phyloP scores from a whole-genome alignment of 1,140 invertebrate species.

The Drosophila dunni region DNA sequence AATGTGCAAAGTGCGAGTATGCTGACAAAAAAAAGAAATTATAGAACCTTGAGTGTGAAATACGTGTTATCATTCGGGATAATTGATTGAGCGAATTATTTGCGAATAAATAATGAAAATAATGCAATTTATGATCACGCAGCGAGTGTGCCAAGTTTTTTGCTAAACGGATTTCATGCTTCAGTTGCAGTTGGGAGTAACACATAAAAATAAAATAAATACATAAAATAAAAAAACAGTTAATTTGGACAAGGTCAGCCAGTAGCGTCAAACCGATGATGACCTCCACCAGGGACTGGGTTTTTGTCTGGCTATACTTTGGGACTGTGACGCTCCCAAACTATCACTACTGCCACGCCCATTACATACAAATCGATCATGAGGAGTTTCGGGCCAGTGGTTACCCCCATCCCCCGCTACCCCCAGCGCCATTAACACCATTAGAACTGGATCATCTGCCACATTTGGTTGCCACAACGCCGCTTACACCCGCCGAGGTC shows the following conservation, averaged over 20 bases:
- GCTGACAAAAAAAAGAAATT: conserved; percentile 60
- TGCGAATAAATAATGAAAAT: conserved; percentile 54
- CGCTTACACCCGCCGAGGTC: conserved; percentile 87
- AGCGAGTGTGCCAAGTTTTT: conserved; percentile 56
- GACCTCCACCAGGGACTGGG: conserved; percentile 12
- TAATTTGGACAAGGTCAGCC: conserved; percentile 62
- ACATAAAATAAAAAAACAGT: conserved; percentile 42
- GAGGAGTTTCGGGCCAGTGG: conserved; percentile 76
- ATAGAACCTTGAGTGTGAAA: conserved; percentile 60
- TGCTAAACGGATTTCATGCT: conserved; percentile 54
- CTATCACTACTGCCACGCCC: conserved; percentile 29
- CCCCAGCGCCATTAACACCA: conserved; percentile 60
- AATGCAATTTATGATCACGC: conserved; percentile 70
- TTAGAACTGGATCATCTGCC: conserved; percentile 63
- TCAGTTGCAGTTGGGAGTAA: conserved; percentile 29
- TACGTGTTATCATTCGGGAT: conserved; percentile 26
- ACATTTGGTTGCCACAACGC: conserved; percentile 59
- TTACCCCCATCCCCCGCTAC: conserved; percentile 66
- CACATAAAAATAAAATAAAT: not conserved
- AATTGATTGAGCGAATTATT: conserved; percentile 60
- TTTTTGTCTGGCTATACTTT: conserved; percentile 23
- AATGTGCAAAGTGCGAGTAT: conserved; percentile 52
- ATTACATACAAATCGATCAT: conserved; percentile 80
- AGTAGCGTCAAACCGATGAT: conserved; percentile 36
- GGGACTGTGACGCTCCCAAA: not conserved